phyloP scores from a whole-genome alignment of 2,113 vertebrate genomes.

The Gnathonemus longibarbis region DNA sequence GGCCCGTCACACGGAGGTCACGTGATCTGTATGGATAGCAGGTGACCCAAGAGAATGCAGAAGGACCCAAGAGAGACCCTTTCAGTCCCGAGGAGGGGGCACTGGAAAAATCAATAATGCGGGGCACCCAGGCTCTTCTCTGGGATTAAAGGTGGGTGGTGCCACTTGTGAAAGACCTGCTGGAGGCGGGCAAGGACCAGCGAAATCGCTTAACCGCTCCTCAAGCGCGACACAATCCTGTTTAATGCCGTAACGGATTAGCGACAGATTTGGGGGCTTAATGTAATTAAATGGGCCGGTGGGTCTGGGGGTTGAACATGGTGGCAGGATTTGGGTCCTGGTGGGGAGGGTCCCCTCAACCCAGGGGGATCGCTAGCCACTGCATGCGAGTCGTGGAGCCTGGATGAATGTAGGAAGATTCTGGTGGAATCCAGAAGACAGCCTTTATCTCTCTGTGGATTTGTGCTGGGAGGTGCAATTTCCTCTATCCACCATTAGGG shows the following conservation, averaged over 20 bases:
- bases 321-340: conserved; percentile 38
- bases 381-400: neutral
- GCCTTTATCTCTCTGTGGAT: neutral
- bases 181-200: neutral
- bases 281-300: conserved; percentile 52
- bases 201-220: conserved; percentile 37
- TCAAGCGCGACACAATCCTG: conserved; percentile 50
- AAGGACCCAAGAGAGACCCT: neutral
- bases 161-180: neutral
- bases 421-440: neutral
- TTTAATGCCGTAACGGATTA: conserved; percentile 54
- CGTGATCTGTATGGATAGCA: neutral
- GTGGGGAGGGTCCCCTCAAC: conserved; percentile 20
- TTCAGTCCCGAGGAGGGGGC: neutral
- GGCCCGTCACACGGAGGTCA: neutral
- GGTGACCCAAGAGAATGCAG: neutral
- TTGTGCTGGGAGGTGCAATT: neutral
- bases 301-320: conserved; percentile 48
- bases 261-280: conserved; percentile 59
- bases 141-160: neutral
- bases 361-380: neutral
- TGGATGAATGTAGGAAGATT: neutral
- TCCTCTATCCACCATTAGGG: neutral
- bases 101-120: neutral
- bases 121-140: neutral